These are phyloP conservation scores for Tetranychus truncatus DNA, from an alignment of 2,888 invertebrate genomes.

Conservation along the genomic window DNA sequence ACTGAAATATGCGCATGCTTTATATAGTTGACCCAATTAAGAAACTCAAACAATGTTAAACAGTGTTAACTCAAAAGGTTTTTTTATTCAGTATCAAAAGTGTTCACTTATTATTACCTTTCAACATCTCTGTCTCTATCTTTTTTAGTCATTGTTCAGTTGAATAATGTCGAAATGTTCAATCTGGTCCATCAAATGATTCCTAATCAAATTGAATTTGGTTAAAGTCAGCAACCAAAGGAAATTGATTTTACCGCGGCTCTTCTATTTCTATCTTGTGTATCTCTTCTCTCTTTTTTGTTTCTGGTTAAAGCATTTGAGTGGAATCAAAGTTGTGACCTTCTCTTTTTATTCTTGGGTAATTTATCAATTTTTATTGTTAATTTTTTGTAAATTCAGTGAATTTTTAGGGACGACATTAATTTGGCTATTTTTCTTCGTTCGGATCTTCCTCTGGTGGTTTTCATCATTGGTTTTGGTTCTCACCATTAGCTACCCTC, in stretches of 20 bases:
- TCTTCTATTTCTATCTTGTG: neutral
- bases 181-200: no score
- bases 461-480: neutral
- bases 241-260: neutral
- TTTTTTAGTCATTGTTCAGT: no score
- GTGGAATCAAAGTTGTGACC: neutral
- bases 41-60: no score
- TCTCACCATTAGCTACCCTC: neutral
- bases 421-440: neutral
- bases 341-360: neutral
- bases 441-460: neutral
- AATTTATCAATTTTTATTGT: neutral
- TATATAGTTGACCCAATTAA: no score
- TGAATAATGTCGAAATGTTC: neutral
- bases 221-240: no score
- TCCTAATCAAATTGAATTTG: no score
- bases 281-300: neutral
- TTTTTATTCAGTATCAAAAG: no score
- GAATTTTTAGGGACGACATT: neutral
- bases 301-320: neutral
- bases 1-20: no score
- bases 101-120: no score
- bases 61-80: no score
- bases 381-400: neutral
- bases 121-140: no score